Evolutionary conservation across 2,888 invertebrate genomes (phyloP).

Genomic region (Azorinus chamasolen): DNA sequence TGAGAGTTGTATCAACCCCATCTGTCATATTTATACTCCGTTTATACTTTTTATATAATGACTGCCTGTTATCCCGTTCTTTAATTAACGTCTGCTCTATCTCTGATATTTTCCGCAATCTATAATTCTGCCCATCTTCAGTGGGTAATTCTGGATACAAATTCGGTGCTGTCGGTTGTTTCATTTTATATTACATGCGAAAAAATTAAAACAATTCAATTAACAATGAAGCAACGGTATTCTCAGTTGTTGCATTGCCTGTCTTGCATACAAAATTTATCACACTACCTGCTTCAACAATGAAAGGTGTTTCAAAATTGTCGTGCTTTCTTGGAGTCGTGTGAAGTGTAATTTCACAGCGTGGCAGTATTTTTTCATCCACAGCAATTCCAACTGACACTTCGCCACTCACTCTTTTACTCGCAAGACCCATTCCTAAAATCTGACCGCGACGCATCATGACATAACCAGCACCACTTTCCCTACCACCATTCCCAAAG

Average conservation of each 20-base stretch:
- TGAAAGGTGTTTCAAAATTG: slow-evolving; percentile 35
- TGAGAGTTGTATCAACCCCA: slow-evolving; percentile 42
- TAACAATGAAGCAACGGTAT: slow-evolving; percentile 42
- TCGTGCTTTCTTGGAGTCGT: slow-evolving; percentile 41
- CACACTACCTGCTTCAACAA: slow-evolving; percentile 40
- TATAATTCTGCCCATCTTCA: slow-evolving; percentile 56
- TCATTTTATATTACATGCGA: too few relatives aligned
- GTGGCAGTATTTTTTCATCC: slow-evolving; percentile 28
- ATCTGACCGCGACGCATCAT: slow-evolving; percentile 43
- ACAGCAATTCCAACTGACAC: slow-evolving; percentile 33
- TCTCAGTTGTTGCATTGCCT: slow-evolving; percentile 35
- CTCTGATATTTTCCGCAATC: slow-evolving; percentile 51
- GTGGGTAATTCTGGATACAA: slow-evolving; percentile 32
- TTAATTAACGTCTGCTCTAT: slow-evolving; percentile 41
- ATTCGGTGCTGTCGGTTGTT: slow-evolving; percentile 40
- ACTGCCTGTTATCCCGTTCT: too few relatives aligned
- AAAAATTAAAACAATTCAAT: slow-evolving; percentile 29
- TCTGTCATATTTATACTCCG: slow-evolving; percentile 44
- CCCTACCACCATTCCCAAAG: slow-evolving; percentile 43
- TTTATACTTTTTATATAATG: slow-evolving; percentile 55
- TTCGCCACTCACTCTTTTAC: slow-evolving; percentile 27
- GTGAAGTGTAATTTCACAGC: too few relatives aligned
- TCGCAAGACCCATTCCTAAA: slow-evolving; percentile 26
- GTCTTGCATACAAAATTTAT: slow-evolving; percentile 35
- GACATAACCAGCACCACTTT: slow-evolving; percentile 37